Conservation (phyloP, 1,140 invertebrate genomes). For the Meloidogyne floridensis region DNA sequence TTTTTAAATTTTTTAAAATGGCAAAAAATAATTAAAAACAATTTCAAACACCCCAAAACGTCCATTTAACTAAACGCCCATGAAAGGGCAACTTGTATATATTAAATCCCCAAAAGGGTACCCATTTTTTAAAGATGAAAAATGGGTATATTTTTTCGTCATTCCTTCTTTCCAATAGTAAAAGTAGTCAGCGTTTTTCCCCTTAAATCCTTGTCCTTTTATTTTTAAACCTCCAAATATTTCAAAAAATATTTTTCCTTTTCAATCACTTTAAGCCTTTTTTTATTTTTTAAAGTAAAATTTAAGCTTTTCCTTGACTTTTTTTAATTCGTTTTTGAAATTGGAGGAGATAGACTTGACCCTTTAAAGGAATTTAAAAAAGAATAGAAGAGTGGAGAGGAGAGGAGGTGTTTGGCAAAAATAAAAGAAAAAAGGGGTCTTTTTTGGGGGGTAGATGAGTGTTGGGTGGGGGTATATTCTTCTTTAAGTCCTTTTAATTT, state of each 20-base stretch:
- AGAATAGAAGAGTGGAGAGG: too few relatives aligned
- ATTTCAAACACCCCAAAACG: too few relatives aligned
- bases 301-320: background rate
- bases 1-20: too few relatives aligned
- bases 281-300: background rate
- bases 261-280: background rate
- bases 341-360: background rate
- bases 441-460: too few relatives aligned
- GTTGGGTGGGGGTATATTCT: too few relatives aligned
- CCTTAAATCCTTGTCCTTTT: background rate
- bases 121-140: slow-evolving; percentile 9
- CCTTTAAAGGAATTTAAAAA: background rate
- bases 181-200: background rate
- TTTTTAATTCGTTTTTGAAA: background rate
- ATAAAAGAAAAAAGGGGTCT: too few relatives aligned
- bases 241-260: too few relatives aligned
- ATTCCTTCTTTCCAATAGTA: background rate
- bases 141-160: background rate
- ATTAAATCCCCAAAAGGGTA: background rate
- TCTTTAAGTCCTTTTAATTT: too few relatives aligned
- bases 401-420: too few relatives aligned
- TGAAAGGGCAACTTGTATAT: too few relatives aligned
- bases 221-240: background rate
- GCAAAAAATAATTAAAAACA: too few relatives aligned
- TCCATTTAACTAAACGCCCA: too few relatives aligned